Conservation (phyloP, 1,140 invertebrate species). For the Hyphantria cunea region DNA sequence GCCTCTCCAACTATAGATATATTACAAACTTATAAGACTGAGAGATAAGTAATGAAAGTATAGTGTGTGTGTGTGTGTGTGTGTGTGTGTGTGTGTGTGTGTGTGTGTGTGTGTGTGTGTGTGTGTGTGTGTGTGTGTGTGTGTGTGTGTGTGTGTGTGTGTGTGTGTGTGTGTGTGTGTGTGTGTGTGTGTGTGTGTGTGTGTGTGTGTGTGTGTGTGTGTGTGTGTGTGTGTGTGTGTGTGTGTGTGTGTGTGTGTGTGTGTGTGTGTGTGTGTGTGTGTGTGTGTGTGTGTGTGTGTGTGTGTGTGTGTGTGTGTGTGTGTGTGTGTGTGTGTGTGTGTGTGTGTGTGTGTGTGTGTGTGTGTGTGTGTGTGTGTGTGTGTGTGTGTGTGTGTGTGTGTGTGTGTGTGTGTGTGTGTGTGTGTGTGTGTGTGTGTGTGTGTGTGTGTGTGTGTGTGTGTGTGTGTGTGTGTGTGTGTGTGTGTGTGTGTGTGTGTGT, state of each 20-base stretch:
- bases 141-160: conserved; percentile 3
- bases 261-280: conserved; percentile 3
- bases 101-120: conserved; percentile 9
- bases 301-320: conserved; percentile 1
- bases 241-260: conserved; percentile 1
- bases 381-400: conserved; percentile 3
- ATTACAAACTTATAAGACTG: no score
- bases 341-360: conserved; percentile 6
- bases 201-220: conserved; percentile 1
- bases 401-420: conserved; percentile 4
- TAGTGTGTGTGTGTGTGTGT: no score
- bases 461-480: no score
- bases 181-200: conserved; percentile 4
- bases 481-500: no score
- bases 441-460: no score
- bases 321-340: conserved; percentile 5
- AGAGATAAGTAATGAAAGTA: no score
- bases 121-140: conserved; percentile 7
- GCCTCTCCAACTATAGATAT: no score
- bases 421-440: no score
- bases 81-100: conserved; percentile 8
- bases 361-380: conserved; percentile 4
- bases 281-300: conserved; percentile 2
- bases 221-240: neutral
- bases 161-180: conserved; percentile 4